Evolutionary conservation across 2,113 vertebrate species (phyloP).

Genomic region (Hippocampus barbouri): DNA sequence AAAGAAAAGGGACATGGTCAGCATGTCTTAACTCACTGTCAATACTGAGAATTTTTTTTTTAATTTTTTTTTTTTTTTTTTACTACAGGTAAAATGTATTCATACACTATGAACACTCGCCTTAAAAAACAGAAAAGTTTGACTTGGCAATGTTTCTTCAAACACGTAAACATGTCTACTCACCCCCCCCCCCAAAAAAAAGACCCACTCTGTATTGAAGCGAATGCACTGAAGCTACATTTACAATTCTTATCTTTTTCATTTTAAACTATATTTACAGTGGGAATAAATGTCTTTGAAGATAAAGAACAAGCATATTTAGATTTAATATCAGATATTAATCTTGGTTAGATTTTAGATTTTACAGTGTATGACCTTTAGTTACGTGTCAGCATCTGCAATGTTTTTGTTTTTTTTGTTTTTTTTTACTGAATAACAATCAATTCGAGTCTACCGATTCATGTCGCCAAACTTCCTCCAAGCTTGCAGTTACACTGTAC

Average conservation of each 20-base stretch:
- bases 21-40: neutral
- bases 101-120: neutral
- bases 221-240: neutral
- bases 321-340: too few species aligned
- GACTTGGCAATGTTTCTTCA: neutral
- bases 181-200: too few species aligned
- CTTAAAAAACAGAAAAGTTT: too few species aligned
- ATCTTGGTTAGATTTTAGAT: too few species aligned
- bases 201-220: neutral
- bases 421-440: too few species aligned
- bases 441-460: neutral
- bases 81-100: neutral
- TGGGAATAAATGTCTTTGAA: neutral
- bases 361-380: too few species aligned
- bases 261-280: neutral
- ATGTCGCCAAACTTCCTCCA: neutral
- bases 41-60: neutral
- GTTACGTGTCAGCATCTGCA: too few species aligned
- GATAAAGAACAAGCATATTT: too few species aligned
- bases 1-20: conserved; percentile 15
- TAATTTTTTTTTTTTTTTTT: neutral
- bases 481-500: conserved; percentile 39
- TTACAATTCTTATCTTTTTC: neutral
- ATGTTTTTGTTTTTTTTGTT: too few species aligned
- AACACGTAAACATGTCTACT: neutral